Conservation (phyloP, 1,140 invertebrate genomes). For the Euwallacea similis region DNA sequence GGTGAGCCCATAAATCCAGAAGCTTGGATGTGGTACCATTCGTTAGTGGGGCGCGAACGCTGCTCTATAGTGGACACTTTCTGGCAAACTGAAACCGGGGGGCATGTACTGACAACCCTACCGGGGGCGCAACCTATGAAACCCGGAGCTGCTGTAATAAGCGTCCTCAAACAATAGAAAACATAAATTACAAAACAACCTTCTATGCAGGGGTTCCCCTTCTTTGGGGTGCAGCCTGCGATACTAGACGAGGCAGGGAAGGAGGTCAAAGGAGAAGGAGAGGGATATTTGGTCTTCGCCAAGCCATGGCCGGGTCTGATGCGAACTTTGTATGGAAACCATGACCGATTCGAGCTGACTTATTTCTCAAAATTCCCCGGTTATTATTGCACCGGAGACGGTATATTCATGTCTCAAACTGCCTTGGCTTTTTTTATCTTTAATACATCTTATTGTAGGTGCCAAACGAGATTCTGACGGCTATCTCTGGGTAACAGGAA, state of each 20-base stretch:
- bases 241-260: conserved; percentile 87
- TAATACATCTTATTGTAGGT: conserved; percentile 59
- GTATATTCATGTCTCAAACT: conserved; percentile 57
- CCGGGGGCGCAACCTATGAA: conserved; percentile 95
- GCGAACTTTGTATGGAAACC: conserved; percentile 90
- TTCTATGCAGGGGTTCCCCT: conserved; percentile 83
- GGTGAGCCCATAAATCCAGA: conserved; percentile 98
- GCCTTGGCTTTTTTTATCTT: neutral
- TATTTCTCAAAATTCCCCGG: conserved; percentile 96
- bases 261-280: conserved; percentile 83
- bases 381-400: conserved; percentile 97
- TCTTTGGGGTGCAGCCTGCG: conserved; percentile 91
- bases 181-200: neutral
- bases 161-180: neutral
- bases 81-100: conserved; percentile 99
- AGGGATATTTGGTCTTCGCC: conserved; percentile 92
- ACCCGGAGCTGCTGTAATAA: conserved; percentile 90
- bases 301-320: conserved; percentile 97
- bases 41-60: conserved; percentile 76
- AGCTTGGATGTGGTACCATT: conserved; percentile 97
- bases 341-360: conserved; percentile 89
- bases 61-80: conserved; percentile 97
- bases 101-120: conserved; percentile 90
- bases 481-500: conserved; percentile 95
- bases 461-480: conserved; percentile 90